phyloP scores from a whole-genome alignment of 2,113 vertebrate genomes.

The Dasyurus viverrinus region DNA sequence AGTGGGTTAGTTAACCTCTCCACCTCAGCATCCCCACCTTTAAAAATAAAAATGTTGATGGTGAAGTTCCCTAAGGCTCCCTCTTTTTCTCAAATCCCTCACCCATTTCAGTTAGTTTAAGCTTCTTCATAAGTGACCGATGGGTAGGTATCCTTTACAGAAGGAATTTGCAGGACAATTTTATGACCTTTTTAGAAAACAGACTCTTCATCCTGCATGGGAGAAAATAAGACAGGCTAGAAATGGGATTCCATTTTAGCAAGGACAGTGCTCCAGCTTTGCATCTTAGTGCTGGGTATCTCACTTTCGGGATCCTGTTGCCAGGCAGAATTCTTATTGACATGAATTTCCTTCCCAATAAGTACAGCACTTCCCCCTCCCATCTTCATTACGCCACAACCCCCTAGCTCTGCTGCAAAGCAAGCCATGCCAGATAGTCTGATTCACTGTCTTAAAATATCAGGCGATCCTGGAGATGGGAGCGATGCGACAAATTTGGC shows the following conservation, averaged over 20 bases:
- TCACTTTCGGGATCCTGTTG: slow-evolving; percentile 61
- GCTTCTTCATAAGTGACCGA: slow-evolving; percentile 67
- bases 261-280: slow-evolving; percentile 25
- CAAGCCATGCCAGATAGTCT: slow-evolving; percentile 62
- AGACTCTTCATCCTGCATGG: slow-evolving; percentile 20
- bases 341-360: slow-evolving; percentile 59
- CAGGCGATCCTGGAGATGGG: slow-evolving; percentile 50
- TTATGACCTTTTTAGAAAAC: slow-evolving; percentile 43
- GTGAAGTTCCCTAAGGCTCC: neutral
- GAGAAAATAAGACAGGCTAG: slow-evolving; percentile 31
- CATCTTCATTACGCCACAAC: slow-evolving; percentile 62
- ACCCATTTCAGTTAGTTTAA: slow-evolving; percentile 72
- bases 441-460: slow-evolving; percentile 70
- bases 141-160: slow-evolving; percentile 67
- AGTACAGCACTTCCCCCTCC: slow-evolving; percentile 57
- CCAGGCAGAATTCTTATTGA: slow-evolving; percentile 68
- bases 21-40: neutral
- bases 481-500: slow-evolving; percentile 66
- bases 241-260: neutral
- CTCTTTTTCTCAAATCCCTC: neutral
- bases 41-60: neutral
- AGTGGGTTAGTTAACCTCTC: neutral
- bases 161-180: slow-evolving; percentile 62
- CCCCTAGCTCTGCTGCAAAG: slow-evolving; percentile 60
- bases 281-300: slow-evolving; percentile 39